These are phyloP conservation scores for Poecilia velifera DNA, from an alignment of 2,797 vertebrate genomes.

Conservation along the genomic window DNA sequence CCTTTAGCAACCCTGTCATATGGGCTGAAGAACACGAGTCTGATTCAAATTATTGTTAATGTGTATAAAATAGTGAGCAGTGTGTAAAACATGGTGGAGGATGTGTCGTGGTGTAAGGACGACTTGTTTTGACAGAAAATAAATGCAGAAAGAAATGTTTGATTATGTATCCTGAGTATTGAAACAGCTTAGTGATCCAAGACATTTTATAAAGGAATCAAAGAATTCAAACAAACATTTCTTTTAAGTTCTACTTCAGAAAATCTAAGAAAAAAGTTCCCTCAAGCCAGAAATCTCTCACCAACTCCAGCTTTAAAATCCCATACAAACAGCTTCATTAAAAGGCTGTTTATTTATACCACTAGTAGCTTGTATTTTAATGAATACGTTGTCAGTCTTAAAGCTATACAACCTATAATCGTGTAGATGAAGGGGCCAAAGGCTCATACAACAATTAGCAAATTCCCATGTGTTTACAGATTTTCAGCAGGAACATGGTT, in stretches of 20 bases:
- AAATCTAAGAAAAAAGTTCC: not conserved
- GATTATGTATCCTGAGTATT: not conserved
- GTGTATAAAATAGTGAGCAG: not conserved
- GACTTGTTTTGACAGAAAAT: too few species aligned
- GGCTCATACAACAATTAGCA: not conserved
- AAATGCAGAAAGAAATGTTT: not conserved
- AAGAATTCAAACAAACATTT: not conserved
- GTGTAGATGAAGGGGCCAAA: not conserved
- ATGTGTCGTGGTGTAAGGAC: not conserved
- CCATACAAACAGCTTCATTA: not conserved
- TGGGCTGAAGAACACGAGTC: not conserved
- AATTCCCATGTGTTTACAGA: not conserved
- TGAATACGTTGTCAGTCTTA: not conserved
- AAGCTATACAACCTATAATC: not conserved
- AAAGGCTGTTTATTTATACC: not conserved
- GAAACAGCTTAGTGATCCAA: not conserved
- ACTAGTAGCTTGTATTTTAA: not conserved
- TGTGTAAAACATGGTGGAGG: not conserved
- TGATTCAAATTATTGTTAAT: not conserved
- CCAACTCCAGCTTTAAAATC: not conserved
- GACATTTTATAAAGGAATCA: not conserved
- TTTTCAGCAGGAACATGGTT: not conserved
- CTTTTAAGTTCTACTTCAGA: not conserved
- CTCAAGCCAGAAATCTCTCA: not conserved
- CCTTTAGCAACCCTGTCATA: not conserved